phyloP scores from a whole-genome alignment of 2,113 vertebrate genomes.

The Gymnogyps californianus region DNA sequence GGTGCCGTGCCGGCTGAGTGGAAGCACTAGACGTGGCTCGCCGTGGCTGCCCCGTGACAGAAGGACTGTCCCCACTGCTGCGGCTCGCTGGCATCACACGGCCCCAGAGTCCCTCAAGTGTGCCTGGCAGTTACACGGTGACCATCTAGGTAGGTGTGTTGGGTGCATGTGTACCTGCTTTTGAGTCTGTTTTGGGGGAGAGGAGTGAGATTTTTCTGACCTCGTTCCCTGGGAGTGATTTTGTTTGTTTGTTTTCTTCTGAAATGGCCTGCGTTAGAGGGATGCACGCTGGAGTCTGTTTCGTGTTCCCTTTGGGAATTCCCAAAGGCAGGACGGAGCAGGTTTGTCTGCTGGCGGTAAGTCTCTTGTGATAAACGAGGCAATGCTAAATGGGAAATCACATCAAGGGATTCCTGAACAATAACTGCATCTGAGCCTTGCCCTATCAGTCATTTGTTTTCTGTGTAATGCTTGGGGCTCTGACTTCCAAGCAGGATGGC shows the following conservation, averaged over 20 bases:
- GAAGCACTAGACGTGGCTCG: neutral
- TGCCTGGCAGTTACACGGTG: slow-evolving; percentile 69
- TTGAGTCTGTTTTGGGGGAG: too few relatives aligned
- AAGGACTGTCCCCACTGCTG: neutral
- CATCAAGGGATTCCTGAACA: neutral
- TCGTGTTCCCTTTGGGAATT: neutral
- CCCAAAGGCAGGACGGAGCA: neutral
- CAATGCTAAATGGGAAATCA: neutral
- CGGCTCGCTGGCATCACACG: neutral
- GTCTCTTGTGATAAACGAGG: neutral
- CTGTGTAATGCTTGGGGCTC: neutral
- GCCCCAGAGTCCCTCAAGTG: slow-evolving; percentile 26
- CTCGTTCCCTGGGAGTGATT: neutral
- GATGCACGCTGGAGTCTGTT: accelerated
- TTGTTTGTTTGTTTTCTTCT: neutral
- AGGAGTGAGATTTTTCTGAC: neutral
- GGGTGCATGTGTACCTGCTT: neutral
- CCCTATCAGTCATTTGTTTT: neutral
- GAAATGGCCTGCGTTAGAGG: accelerated
- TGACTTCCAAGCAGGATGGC: neutral
- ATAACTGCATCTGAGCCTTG: neutral
- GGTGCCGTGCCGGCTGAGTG: neutral
- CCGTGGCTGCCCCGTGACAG: neutral
- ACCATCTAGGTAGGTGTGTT: slow-evolving; percentile 72
- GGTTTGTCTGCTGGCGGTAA: neutral